phyloP scores from a whole-genome alignment of 2,113 vertebrate species.

The Corythornis cristatus region DNA sequence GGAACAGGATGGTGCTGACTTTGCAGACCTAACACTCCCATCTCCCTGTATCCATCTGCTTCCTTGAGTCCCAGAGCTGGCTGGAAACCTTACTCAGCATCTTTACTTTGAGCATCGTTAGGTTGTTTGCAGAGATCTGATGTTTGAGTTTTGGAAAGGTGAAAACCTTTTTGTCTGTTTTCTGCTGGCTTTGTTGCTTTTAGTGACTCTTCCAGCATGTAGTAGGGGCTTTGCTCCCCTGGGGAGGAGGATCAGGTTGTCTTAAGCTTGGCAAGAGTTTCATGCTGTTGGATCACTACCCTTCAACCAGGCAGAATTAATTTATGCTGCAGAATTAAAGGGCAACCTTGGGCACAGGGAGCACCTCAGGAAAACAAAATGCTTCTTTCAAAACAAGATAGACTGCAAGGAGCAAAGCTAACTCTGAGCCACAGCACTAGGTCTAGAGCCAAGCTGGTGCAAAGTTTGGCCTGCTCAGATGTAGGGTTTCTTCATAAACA shows the following conservation, averaged over 20 bases:
- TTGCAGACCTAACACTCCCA: neutral
- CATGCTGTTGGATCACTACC: neutral
- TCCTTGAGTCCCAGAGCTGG: neutral
- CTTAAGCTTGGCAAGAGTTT: neutral
- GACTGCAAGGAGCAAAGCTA: neutral
- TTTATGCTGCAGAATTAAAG: neutral
- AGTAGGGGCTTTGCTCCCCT: neutral
- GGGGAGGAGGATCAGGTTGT: neutral
- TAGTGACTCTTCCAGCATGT: neutral
- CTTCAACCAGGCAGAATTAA: neutral
- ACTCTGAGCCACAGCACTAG: neutral
- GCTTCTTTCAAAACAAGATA: neutral
- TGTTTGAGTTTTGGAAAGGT: neutral
- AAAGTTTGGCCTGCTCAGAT: neutral
- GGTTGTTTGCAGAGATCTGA: neutral
- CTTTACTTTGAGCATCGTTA: neutral
- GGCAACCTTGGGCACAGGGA: rapidly evolving
- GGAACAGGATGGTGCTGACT: neutral
- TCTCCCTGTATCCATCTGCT: neutral
- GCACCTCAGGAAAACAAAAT: neutral
- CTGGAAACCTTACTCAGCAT: neutral
- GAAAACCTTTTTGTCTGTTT: neutral
- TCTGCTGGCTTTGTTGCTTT: neutral
- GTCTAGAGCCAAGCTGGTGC: neutral
- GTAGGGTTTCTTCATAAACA: neutral